Evolutionary conservation across 2,888 invertebrate species (phyloP), one percentile per base, ranked within the genome.

Genomic region (Slavum lentiscoides): DNA sequence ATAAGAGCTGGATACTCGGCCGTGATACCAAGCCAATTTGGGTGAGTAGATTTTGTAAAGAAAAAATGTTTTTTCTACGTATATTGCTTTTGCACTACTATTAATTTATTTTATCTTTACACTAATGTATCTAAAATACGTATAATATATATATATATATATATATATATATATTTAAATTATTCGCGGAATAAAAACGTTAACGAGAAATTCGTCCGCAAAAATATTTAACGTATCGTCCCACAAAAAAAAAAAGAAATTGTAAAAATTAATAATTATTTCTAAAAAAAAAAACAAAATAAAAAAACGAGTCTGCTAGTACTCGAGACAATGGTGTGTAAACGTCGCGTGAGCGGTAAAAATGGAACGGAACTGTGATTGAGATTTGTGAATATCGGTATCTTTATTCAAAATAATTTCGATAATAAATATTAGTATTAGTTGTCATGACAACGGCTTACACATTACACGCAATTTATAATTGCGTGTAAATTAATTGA

Each of bases 1-100:
- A 91, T 94, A 83, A 90, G 94, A 84, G 89, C 93, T 83, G 93
- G 93, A 83, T 94, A 94, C 86, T 94, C 92, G 80, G 89, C 87
- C 72, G 91, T 94, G 83, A 88, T 94, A 85, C 94, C 92, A 82
- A 90, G 93, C 84, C 94, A 93, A 86, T 94, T 94, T 86, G 94
- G 94, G 94, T 94, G 89, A 94, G 94, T 92, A 83, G 2, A 49
- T 59, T 43, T 64, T 74, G 2, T 11, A 30, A 30, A 30, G 4
- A 30, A 30, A 1, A 30, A 30, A 30, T n/a, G n/a, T 49, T 55
- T 55, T 70, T 62, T 39, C 39, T 43, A 55, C 39, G 55, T 55
- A 70, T 4, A 30, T 30, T 30, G 80, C 80, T 80, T 64, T 43
- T 80, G 80, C 80, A 80, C 80, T 64, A 77, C 37, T 62, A 62